Conservation (phyloP, 2,797 vertebrate genomes). For the Natrix natrix region DNA sequence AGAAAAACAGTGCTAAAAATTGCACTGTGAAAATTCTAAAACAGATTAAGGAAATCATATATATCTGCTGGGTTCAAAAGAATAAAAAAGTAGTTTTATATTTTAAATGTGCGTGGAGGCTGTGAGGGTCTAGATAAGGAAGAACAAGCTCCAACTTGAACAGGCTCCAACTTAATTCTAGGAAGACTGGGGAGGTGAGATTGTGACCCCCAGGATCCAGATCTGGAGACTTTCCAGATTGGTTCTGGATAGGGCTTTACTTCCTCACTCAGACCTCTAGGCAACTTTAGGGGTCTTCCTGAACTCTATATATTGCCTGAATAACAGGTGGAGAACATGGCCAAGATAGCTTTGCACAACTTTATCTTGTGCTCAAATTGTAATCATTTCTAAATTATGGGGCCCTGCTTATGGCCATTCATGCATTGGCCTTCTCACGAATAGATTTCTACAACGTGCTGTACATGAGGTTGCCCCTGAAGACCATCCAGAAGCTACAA, state of each 20-base stretch:
- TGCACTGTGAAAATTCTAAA: background rate
- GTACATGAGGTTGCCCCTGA: background rate
- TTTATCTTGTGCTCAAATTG: background rate
- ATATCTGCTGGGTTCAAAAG: background rate
- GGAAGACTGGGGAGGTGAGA: background rate
- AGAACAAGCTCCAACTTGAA: background rate
- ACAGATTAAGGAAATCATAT: background rate
- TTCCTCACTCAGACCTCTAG: background rate
- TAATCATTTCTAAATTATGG: background rate
- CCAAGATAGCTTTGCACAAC: background rate
- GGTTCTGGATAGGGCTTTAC: background rate
- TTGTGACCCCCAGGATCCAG: background rate
- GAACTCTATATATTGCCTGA: background rate
- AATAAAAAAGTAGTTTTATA: background rate
- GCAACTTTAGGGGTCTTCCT: background rate
- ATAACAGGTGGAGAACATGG: background rate
- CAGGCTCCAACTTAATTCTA: background rate
- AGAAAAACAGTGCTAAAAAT: background rate
- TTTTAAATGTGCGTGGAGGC: background rate
- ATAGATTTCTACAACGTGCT: background rate
- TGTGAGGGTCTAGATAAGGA: background rate
- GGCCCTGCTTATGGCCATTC: background rate
- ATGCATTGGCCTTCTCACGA: background rate
- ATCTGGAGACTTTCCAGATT: background rate
- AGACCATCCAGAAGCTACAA: background rate